Conservation (phyloP, 2,113 vertebrate species). For the Oryzias celebensis region DNA sequence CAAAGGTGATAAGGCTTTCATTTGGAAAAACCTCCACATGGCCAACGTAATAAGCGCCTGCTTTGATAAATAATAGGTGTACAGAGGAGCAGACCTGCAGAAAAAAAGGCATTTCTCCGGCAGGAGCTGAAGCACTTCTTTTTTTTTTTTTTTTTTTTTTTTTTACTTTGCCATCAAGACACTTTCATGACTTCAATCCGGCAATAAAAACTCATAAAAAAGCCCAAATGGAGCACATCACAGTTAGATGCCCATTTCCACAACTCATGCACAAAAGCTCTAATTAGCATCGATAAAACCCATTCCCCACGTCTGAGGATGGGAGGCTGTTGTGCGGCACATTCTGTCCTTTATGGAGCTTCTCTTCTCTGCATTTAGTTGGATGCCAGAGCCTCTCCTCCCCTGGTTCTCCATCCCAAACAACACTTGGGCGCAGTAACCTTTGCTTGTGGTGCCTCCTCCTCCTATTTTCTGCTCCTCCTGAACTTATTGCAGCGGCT, state of each 20-base stretch:
- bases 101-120: too few species aligned
- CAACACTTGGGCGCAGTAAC: neutral
- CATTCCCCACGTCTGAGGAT: conserved; percentile 20
- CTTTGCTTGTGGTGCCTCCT: conserved; percentile 1
- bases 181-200: conserved; percentile 27
- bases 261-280: conserved; percentile 40
- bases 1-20: conserved; percentile 28
- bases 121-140: conserved; percentile 4
- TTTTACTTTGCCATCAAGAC: conserved; percentile 19
- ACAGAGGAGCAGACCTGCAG: conserved; percentile 4
- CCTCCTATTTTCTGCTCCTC: conserved; percentile 4
- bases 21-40: conserved; percentile 38
- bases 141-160: conserved; percentile 7
- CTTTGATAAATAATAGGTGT: conserved; percentile 43
- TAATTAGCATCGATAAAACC: conserved; percentile 52
- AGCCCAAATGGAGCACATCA: conserved; percentile 29
- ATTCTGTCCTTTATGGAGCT: conserved; percentile 16
- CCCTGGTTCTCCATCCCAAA: conserved; percentile 13
- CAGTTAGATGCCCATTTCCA: conserved; percentile 36
- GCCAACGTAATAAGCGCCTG: conserved; percentile 43
- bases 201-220: conserved; percentile 19
- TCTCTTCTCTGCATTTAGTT: conserved; percentile 28
- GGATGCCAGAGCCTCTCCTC: conserved; percentile 26
- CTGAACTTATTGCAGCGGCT: conserved; percentile 47
- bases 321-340: conserved; percentile 12